These are phyloP conservation scores for Orycteropus afer DNA, from an alignment of 2,113 vertebrate genomes.

Conservation along the genomic window DNA sequence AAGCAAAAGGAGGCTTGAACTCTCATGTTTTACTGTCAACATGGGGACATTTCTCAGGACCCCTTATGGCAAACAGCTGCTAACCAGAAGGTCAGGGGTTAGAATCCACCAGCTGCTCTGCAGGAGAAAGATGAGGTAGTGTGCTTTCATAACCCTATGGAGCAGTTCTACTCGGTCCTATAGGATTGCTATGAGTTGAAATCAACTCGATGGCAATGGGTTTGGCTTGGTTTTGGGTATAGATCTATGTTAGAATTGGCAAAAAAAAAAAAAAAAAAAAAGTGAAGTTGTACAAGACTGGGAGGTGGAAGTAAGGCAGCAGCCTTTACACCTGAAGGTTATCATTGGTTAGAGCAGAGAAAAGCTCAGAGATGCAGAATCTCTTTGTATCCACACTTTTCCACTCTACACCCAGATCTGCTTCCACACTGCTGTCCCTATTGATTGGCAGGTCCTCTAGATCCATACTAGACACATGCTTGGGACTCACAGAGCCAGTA, in stretches of 20 bases:
- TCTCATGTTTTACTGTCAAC: background rate
- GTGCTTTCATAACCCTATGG: no score
- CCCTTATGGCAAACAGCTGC: no score
- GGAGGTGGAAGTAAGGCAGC: no score
- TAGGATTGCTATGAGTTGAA: no score
- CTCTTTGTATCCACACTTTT: background rate
- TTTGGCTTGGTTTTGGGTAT: no score
- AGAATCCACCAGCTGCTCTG: no score
- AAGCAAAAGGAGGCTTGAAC: background rate
- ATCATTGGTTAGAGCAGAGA: background rate
- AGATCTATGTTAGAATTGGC: background rate
- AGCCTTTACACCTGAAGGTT: background rate
- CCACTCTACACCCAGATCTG: background rate
- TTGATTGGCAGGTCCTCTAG: background rate
- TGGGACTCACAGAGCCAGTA: background rate
- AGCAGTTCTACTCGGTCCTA: no score
- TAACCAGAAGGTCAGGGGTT: no score
- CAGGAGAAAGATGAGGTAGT: no score
- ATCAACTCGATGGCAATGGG: no score
- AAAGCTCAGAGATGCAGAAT: accelerated
- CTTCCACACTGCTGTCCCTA: background rate
- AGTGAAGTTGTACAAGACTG: no score
- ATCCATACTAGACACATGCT: background rate
- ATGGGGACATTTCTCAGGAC: background rate
- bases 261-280: background rate